These are phyloP conservation scores for Altica lythri DNA, from an alignment of 2,888 invertebrate species.

Conservation along the genomic window DNA sequence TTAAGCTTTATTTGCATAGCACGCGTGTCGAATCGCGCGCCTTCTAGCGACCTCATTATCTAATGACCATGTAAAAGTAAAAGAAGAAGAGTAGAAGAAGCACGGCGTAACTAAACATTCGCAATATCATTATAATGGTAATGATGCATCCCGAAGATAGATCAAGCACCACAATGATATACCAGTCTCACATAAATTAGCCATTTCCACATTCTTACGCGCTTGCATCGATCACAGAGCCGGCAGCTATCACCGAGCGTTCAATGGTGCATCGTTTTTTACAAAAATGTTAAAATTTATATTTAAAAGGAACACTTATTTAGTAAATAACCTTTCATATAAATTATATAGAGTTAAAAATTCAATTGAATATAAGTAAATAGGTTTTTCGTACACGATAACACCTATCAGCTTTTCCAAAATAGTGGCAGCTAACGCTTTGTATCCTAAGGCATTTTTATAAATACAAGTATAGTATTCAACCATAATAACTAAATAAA, in stretches of 20 bases:
- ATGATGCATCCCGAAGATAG: constrained; percentile 31
- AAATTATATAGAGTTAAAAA: too few relatives aligned
- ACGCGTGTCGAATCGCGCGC: constrained; percentile 25
- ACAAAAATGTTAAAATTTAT: background rate
- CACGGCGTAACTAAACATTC: constrained; percentile 20
- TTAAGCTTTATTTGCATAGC: constrained; percentile 27
- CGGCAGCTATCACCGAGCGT: constrained; percentile 34
- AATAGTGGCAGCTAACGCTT: too few relatives aligned
- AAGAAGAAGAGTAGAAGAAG: constrained; percentile 19
- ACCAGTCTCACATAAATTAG: constrained; percentile 48
- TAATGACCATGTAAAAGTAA: constrained; percentile 20
- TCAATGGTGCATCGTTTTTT: background rate
- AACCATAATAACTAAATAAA: too few relatives aligned
- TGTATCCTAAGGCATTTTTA: too few relatives aligned
- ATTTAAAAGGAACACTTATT: too few relatives aligned
- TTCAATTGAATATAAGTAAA: too few relatives aligned
- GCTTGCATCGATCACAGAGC: constrained; percentile 19
- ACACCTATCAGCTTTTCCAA: too few relatives aligned
- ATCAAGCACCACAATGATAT: constrained; percentile 32
- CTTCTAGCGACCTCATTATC: constrained; percentile 18
- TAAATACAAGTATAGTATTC: too few relatives aligned
- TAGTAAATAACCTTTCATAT: too few relatives aligned
- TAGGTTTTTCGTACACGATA: too few relatives aligned
- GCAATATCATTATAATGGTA: constrained; percentile 32
- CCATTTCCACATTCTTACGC: constrained; percentile 42